These are phyloP conservation scores for Fundulus diaphanus DNA, from an alignment of 2,797 vertebrate species.

Conservation along the genomic window DNA sequence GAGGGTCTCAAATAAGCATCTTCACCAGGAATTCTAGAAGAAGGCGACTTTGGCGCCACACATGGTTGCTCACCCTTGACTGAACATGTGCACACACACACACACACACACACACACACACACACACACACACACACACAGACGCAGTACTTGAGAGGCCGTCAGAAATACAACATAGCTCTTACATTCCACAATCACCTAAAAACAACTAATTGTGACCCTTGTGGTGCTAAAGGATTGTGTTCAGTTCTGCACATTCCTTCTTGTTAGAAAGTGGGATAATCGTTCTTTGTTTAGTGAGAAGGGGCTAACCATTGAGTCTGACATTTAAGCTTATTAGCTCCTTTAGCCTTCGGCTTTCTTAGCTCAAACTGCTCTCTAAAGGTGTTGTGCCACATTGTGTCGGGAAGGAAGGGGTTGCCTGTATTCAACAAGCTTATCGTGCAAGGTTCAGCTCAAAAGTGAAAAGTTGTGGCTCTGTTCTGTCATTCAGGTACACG, in stretches of 20 bases:
- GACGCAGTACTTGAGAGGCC: slow-evolving; percentile 36
- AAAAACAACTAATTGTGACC: slow-evolving; percentile 50
- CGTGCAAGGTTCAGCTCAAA: slow-evolving; percentile 11
- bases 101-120: slow-evolving; percentile 24
- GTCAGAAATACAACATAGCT: slow-evolving; percentile 42
- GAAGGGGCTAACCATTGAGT: slow-evolving; percentile 80
- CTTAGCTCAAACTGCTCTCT: slow-evolving; percentile 36
- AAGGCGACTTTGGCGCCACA: slow-evolving; percentile 66
- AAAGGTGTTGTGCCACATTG: slow-evolving; percentile 50
- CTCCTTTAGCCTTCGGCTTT: slow-evolving; percentile 59
- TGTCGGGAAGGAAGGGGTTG: slow-evolving; percentile 17
- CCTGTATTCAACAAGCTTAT: slow-evolving; percentile 1
- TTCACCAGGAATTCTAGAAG: slow-evolving; percentile 74
- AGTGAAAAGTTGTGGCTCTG: not conserved
- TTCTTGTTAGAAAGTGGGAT: slow-evolving; percentile 81
- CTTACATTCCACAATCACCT: slow-evolving; percentile 54
- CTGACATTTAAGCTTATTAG: slow-evolving; percentile 91
- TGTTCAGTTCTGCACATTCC: slow-evolving; percentile 72
- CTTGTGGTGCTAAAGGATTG: slow-evolving; percentile 68
- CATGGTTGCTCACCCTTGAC: slow-evolving; percentile 61
- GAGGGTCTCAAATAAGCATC: slow-evolving; percentile 79
- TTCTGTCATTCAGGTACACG: not conserved
- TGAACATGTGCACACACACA: slow-evolving; percentile 35
- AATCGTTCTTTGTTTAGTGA: slow-evolving; percentile 90
- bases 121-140: slow-evolving; percentile 6